phyloP scores from a whole-genome alignment of 2,113 vertebrate species.

The Psephotus haematonotus region DNA sequence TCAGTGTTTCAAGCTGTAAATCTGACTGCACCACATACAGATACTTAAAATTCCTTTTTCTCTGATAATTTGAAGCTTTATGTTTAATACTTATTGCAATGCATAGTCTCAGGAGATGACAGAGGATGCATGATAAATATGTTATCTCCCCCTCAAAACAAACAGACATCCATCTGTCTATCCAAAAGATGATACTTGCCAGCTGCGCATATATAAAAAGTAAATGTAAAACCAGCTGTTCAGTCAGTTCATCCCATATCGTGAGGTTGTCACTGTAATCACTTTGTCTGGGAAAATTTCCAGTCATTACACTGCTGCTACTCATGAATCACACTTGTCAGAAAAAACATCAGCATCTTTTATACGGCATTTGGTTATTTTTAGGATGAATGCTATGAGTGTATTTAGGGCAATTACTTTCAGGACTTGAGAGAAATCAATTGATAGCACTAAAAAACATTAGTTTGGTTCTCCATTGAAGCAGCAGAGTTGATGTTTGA shows the following conservation, averaged over 20 bases:
- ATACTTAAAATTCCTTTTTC: constrained; percentile 12
- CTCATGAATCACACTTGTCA: constrained; percentile 57
- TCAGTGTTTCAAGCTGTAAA: neutral
- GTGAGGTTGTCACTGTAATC: constrained; percentile 47
- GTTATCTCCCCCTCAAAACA: constrained; percentile 20
- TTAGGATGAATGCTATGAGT: neutral
- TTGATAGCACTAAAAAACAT: constrained; percentile 9
- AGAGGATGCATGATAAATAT: constrained; percentile 32
- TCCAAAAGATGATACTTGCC: constrained; percentile 36
- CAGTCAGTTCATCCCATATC: constrained; percentile 41
- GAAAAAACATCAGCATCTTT: constrained; percentile 19
- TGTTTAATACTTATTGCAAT: constrained; percentile 47
- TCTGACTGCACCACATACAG: neutral
- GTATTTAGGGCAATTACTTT: constrained; percentile 49
- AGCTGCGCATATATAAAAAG: constrained; percentile 54
- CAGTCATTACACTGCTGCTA: constrained; percentile 40
- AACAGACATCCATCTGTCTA: constrained; percentile 46
- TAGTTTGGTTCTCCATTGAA: constrained; percentile 5
- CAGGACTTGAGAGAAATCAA: constrained; percentile 32
- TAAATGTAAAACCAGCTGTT: constrained; percentile 67
- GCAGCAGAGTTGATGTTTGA: constrained; percentile 4
- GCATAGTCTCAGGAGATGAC: constrained; percentile 4
- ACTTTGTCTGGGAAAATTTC: constrained; percentile 60
- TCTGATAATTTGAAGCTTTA: constrained; percentile 22
- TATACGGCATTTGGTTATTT: constrained; percentile 35